Evolutionary conservation across 2,888 invertebrate species (phyloP).

Genomic region (Terebella lapidaria): DNA sequence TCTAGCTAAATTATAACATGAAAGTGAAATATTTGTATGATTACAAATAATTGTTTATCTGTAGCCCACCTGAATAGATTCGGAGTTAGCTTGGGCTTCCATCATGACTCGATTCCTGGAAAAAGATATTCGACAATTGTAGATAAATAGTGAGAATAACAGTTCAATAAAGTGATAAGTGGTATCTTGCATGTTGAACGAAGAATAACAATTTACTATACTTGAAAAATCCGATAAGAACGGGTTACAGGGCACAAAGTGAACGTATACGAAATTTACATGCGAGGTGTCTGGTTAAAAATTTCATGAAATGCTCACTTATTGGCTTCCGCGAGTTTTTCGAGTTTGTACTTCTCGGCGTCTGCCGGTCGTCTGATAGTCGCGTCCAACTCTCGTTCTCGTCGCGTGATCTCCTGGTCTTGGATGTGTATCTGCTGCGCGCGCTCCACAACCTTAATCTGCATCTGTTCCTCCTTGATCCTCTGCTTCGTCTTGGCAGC

Average conservation of each 20-base stretch:
- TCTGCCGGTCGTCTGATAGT: conserved; percentile 90
- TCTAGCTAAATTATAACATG: not conserved
- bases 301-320: no score
- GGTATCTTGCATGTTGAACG: no score
- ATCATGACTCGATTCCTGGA: conserved; percentile 21
- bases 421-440: conserved; percentile 88
- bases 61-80: conserved; percentile 16
- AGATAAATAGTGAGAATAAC: no score
- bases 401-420: conserved; percentile 89
- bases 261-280: no score
- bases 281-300: no score
- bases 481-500: conserved; percentile 72
- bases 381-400: conserved; percentile 87
- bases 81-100: conserved; percentile 20
- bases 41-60: not conserved
- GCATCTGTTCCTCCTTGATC: conserved; percentile 75
- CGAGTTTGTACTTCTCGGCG: conserved; percentile 84
- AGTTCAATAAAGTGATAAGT: no score
- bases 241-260: no score
- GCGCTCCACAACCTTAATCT: conserved; percentile 79
- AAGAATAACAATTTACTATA: no score
- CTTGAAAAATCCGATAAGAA: no score
- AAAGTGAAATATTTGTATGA: not conserved
- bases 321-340: conserved; percentile 92
- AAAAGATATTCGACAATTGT: not conserved